Evolutionary conservation across 2,888 invertebrate species (phyloP).

Genomic region (Hipparchia semele): DNA sequence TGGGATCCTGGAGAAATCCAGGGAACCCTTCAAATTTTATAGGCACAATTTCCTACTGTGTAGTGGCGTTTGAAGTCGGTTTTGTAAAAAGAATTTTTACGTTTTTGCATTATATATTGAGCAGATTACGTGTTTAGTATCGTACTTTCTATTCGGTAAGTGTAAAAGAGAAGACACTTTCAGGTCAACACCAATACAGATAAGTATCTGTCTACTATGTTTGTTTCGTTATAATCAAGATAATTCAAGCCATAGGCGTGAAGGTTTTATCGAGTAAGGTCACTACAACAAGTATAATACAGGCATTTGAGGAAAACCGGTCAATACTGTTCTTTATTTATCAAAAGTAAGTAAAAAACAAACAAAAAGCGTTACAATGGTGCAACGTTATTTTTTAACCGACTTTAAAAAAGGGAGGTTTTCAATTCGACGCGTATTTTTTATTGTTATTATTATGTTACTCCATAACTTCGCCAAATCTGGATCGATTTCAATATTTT

Average conservation of each 20-base stretch:
- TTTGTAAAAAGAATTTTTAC: too few species aligned
- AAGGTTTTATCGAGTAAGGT: constrained; percentile 14
- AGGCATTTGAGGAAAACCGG: constrained; percentile 9
- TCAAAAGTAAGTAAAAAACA: not conserved
- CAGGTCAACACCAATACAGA: not conserved
- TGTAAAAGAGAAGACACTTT: not conserved
- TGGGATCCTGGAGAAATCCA: too few species aligned
- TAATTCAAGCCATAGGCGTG: constrained; percentile 13
- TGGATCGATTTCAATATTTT: too few species aligned
- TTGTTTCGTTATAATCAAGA: constrained; percentile 9
- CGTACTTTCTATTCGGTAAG: not conserved
- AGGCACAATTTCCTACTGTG: too few species aligned
- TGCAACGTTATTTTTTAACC: not conserved
- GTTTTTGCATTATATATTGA: too few species aligned
- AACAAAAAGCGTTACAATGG: constrained; percentile 1
- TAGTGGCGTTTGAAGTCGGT: too few species aligned
- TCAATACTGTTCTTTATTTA: constrained; percentile 9
- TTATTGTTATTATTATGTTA: too few species aligned
- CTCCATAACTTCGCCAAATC: too few species aligned
- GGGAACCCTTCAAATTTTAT: too few species aligned
- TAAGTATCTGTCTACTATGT: not conserved
- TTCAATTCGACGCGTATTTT: too few species aligned
- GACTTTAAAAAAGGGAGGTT: too few species aligned
- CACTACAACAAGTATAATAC: constrained; percentile 4
- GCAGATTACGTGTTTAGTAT: too few species aligned